Percentiles rank a stretch among this genome's conserved stretches.
Conservation (phyloP, 2,113 vertebrate genomes). For the Upupa epops region DNA sequence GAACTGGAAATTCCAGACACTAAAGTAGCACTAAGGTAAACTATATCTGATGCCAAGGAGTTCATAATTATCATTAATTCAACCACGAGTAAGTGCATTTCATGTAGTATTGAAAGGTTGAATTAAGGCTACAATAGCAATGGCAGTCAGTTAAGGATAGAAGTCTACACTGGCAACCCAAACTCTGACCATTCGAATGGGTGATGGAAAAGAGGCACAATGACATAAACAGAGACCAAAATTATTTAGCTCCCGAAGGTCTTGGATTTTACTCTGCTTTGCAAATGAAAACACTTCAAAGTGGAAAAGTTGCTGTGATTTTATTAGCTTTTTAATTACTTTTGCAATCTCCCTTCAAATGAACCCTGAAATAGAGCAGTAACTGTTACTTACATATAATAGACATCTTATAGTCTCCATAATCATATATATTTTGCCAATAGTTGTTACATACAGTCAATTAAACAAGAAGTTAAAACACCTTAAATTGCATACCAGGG, state of each 20-base stretch:
- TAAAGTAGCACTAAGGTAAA: background rate
- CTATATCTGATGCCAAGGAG: background rate
- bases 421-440: conserved; percentile 39
- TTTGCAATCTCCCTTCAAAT: background rate
- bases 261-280: background rate
- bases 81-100: conserved; percentile 27
- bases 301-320: background rate
- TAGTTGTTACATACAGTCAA: conserved; percentile 28
- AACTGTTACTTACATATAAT: conserved; percentile 3
- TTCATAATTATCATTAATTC: background rate
- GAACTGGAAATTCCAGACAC: conserved; percentile 46
- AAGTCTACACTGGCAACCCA: background rate
- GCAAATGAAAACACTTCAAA: background rate
- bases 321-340: conserved; percentile 26
- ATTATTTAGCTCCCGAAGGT: background rate
- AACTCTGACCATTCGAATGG: background rate
- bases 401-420: conserved; percentile 1
- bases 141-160: background rate
- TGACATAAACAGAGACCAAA: background rate
- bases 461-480: conserved; percentile 42
- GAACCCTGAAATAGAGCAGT: background rate
- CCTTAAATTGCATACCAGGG: conserved; percentile 20
- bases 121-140: background rate
- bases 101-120: conserved; percentile 5
- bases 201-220: background rate